Conservation (phyloP, 2,888 invertebrate genomes). For the Drosophila neotestacea region DNA sequence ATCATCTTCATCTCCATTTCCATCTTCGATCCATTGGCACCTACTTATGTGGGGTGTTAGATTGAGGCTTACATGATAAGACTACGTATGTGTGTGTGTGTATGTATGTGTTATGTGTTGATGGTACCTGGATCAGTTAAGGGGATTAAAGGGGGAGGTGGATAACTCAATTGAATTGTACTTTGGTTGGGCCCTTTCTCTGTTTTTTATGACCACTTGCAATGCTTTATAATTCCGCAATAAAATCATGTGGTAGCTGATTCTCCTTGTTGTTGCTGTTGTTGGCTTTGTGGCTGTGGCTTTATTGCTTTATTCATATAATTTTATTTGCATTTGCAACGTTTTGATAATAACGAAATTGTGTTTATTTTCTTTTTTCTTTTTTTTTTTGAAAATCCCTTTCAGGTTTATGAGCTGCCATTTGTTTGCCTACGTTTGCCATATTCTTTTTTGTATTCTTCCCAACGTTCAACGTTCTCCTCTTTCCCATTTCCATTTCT, state of each 20-base stretch:
- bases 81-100: background rate
- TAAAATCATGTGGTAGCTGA: conserved; percentile 40
- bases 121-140: background rate
- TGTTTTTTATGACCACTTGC: conserved; percentile 42
- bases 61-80: conserved; percentile 22
- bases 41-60: conserved; percentile 24
- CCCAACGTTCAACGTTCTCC: background rate
- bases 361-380: conserved; percentile 30
- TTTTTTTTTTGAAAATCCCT: conserved; percentile 43
- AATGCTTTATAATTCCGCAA: conserved; percentile 55
- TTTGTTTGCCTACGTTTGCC: conserved; percentile 47
- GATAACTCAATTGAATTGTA: conserved; percentile 53
- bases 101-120: background rate
- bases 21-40: conserved; percentile 22
- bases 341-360: conserved; percentile 58
- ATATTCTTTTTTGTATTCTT: conserved; percentile 20
- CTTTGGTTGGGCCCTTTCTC: conserved; percentile 18
- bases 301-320: conserved; percentile 64
- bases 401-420: conserved; percentile 54
- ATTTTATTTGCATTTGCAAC: conserved; percentile 65
- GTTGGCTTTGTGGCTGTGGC: conserved; percentile 52
- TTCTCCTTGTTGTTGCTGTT: conserved; percentile 11
- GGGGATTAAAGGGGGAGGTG: background rate
- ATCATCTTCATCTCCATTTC: background rate
- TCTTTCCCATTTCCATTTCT: background rate